These are phyloP conservation scores for Tragelaphus scriptus DNA, from an alignment of 2,113 vertebrate species.

Conservation along the genomic window DNA sequence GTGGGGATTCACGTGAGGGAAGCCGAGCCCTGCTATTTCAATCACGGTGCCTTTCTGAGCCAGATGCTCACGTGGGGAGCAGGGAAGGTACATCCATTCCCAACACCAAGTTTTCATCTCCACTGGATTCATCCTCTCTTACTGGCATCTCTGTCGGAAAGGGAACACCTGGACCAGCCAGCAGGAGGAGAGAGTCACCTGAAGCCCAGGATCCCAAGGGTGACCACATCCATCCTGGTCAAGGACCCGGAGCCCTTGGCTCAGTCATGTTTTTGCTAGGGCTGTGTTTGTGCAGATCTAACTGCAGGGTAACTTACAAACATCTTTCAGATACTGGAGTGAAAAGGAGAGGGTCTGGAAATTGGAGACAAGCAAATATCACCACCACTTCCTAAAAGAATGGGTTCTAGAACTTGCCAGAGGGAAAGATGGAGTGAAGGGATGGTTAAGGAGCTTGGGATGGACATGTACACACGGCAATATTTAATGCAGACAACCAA, in stretches of 20 bases:
- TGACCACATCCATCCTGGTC: not conserved
- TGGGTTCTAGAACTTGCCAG: not conserved
- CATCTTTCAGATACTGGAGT: not conserved
- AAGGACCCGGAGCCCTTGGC: accelerated
- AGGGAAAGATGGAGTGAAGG: not conserved
- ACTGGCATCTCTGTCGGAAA: not conserved
- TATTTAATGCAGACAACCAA: not conserved
- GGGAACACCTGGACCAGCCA: not conserved
- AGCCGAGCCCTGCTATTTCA: not conserved
- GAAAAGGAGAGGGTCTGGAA: not conserved
- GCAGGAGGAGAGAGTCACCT: not conserved
- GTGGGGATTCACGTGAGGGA: not conserved
- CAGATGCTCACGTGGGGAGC: not conserved
- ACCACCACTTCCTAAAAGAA: not conserved
- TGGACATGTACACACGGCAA: not conserved
- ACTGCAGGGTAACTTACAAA: not conserved
- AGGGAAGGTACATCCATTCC: not conserved
- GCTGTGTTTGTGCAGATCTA: not conserved
- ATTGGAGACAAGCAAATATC: not conserved
- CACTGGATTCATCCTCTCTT: not conserved
- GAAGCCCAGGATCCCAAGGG: accelerated
- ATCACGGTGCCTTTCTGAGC: not conserved
- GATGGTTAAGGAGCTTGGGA: not conserved
- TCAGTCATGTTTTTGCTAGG: not conserved
- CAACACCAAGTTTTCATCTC: not conserved